These are phyloP conservation scores for Melanerpes formicivorus DNA, from an alignment of 2,113 vertebrate genomes.

Conservation along the genomic window DNA sequence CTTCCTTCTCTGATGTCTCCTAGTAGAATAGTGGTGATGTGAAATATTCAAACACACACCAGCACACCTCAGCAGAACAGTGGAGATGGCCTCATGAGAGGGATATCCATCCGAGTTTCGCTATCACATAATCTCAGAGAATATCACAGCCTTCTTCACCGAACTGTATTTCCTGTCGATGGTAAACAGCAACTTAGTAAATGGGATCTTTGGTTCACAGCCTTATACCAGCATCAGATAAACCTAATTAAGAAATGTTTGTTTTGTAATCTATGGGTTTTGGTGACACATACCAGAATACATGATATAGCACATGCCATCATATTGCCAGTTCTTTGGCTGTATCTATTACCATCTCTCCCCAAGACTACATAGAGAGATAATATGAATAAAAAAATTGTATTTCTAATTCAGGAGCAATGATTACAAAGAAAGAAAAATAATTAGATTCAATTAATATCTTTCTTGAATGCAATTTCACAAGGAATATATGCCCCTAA, in stretches of 20 bases:
- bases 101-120: accelerated
- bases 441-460: background rate
- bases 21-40: background rate
- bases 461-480: constrained; percentile 21
- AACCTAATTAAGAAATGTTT: background rate
- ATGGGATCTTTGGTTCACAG: background rate
- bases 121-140: background rate
- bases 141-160: background rate
- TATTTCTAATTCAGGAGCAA: constrained; percentile 38
- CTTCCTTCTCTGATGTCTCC: background rate
- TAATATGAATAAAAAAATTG: background rate
- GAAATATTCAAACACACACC: accelerated
- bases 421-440: background rate
- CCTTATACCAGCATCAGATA: background rate
- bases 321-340: background rate
- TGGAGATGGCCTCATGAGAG: background rate
- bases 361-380: background rate
- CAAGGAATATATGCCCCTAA: background rate
- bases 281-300: background rate
- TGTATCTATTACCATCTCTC: background rate
- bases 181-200: background rate
- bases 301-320: background rate
- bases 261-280: background rate
- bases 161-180: background rate
- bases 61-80: background rate